A percentile compares a stretch with the other conserved stretches of the same genome.
These are phyloP conservation scores for Perca flavescens DNA, from an alignment of 2,113 vertebrate genomes.

Conservation along the genomic window DNA sequence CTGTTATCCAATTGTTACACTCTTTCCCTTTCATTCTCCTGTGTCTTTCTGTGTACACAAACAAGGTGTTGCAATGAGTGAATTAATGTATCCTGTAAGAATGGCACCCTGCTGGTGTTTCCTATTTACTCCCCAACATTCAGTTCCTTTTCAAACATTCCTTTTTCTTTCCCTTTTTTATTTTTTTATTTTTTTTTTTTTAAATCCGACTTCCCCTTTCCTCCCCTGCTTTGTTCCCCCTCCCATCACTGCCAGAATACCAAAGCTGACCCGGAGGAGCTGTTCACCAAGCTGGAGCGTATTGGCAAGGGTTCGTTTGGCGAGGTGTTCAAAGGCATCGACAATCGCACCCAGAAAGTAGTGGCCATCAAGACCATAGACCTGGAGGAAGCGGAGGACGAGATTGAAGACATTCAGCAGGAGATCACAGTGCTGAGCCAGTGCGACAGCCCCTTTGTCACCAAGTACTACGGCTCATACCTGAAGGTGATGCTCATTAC, in stretches of 20 bases:
- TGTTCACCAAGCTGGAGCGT: constrained; percentile 97
- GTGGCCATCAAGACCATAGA: constrained; percentile 99
- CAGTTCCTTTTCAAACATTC: constrained; percentile 50
- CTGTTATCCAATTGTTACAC: constrained; percentile 42
- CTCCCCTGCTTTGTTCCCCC: constrained; percentile 26
- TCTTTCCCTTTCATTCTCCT: constrained; percentile 41
- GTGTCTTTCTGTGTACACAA: constrained; percentile 38
- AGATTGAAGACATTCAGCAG: constrained; percentile 99
- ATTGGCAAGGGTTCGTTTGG: constrained; percentile 98
- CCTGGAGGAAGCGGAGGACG: constrained; percentile 98
- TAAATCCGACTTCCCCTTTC: constrained; percentile 14
- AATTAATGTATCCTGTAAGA: constrained; percentile 63
- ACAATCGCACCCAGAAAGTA: constrained; percentile 98
- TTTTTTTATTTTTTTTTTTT: constrained; percentile 4
- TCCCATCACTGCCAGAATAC: constrained; percentile 82
- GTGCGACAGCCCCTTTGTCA: constrained; percentile 98
- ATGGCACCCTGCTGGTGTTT: constrained; percentile 56
- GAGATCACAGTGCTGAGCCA: constrained; percentile 99
- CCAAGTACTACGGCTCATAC: constrained; percentile 98
- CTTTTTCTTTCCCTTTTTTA: constrained; percentile 28
- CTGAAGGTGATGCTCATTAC: constrained; percentile 89
- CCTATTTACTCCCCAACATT: constrained; percentile 45
- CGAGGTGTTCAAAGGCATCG: constrained; percentile 99
- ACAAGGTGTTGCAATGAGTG: constrained; percentile 56
- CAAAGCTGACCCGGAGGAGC: constrained; percentile 94